Evolutionary conservation across 1,140 invertebrate species (phyloP).

Genomic region (Drosophila elegans): DNA sequence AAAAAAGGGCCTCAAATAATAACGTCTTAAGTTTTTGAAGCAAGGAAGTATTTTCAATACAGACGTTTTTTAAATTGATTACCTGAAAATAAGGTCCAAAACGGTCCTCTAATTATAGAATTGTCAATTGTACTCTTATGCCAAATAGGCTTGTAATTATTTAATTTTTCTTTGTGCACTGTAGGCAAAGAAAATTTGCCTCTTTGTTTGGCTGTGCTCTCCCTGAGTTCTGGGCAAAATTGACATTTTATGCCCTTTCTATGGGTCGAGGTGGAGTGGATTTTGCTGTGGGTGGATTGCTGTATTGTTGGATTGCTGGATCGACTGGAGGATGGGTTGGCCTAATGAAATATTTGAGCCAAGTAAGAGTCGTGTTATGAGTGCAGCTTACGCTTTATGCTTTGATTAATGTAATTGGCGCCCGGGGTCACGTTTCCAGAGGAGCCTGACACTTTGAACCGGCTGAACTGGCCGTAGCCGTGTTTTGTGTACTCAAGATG

Average conservation of each 20-base stretch:
- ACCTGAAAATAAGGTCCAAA: too few species aligned
- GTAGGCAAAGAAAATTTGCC: slow-evolving; percentile 47
- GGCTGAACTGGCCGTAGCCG: neutral
- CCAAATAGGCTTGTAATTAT: too few species aligned
- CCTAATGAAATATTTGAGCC: slow-evolving; percentile 70
- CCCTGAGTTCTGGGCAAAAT: slow-evolving; percentile 46
- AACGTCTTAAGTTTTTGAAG: too few species aligned
- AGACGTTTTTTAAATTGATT: too few species aligned
- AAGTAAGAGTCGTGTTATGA: slow-evolving; percentile 46
- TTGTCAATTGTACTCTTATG: too few species aligned
- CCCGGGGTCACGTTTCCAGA: slow-evolving; percentile 32
- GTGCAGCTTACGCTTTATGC: slow-evolving; percentile 52
- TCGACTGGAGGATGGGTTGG: slow-evolving; percentile 2
- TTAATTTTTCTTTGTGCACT: slow-evolving; percentile 7
- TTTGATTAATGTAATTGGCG: slow-evolving; percentile 78
- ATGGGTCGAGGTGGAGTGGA: slow-evolving; percentile 35
- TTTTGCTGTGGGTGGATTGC: slow-evolving; percentile 14
- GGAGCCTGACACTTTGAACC: slow-evolving; percentile 54
- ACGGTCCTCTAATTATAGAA: too few species aligned
- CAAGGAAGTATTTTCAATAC: too few species aligned
- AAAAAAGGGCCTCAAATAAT: too few species aligned
- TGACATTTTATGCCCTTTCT: slow-evolving; percentile 63
- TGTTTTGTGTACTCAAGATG: slow-evolving; percentile 56
- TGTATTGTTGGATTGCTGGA: neutral
- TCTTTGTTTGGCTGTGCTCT: slow-evolving; percentile 38